Evolutionary conservation across 2,888 invertebrate species (phyloP).

Genomic region (Encarsia formosa): DNA sequence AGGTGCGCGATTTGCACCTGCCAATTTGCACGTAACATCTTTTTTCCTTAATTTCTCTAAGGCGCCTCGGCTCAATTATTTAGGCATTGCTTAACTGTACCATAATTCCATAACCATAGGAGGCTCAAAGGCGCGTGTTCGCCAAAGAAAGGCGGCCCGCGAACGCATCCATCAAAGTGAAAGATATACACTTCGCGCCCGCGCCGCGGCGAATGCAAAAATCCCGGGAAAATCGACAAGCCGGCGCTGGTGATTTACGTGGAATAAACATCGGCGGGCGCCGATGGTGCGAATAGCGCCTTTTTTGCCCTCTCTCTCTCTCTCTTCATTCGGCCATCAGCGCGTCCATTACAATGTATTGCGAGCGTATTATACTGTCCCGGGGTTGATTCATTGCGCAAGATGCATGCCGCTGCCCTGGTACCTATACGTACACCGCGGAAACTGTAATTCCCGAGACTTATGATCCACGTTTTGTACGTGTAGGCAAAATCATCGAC

Average conservation of each 20-base stretch:
- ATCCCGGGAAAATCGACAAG: slow-evolving; percentile 4
- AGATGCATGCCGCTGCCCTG: slow-evolving; percentile 9
- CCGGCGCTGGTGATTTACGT: no score
- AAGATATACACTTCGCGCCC: slow-evolving; percentile 4
- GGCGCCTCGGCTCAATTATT: no score
- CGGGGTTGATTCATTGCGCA: slow-evolving; percentile 46
- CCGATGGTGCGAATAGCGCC: no score
- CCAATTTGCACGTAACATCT: no score
- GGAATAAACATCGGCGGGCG: slow-evolving; percentile 12
- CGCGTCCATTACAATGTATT: slow-evolving; percentile 36
- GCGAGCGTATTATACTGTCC: slow-evolving; percentile 38
- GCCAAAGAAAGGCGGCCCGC: no score
- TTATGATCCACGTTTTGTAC: slow-evolving; percentile 37
- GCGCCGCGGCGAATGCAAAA: neutral
- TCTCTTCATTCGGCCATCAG: neutral
- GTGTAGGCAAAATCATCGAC: neutral
- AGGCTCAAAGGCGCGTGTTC: no score
- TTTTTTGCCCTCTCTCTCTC: no score
- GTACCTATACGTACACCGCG: no score
- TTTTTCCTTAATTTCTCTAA: no score
- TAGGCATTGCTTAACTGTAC: no score
- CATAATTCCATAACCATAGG: no score
- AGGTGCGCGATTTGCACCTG: no score
- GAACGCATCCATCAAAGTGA: slow-evolving; percentile 18
- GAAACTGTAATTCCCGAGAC: slow-evolving; percentile 46